These are phyloP conservation scores for Coelopa frigida DNA, from an alignment of 1,140 invertebrate species.

Conservation along the genomic window DNA sequence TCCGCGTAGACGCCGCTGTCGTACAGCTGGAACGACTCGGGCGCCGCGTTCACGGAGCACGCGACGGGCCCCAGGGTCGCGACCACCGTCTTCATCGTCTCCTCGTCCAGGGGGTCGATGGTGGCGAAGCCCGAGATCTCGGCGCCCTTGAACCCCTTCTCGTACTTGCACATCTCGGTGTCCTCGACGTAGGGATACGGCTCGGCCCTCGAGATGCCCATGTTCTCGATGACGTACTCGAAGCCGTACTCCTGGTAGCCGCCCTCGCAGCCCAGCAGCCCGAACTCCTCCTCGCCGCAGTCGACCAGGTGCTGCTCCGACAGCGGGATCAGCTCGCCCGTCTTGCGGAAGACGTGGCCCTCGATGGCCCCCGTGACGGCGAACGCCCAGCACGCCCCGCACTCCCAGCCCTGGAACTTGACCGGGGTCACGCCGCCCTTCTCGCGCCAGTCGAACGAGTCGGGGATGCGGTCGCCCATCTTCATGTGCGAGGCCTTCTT, in stretches of 20 bases:
- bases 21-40: slow-evolving; percentile 72
- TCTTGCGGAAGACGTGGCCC: slow-evolving; percentile 66
- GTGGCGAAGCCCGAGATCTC: slow-evolving; percentile 59
- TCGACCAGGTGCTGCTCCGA: slow-evolving; percentile 60
- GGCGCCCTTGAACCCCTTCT: slow-evolving; percentile 52
- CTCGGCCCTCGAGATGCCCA: slow-evolving; percentile 53
- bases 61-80: slow-evolving; percentile 71
- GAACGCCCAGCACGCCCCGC: slow-evolving; percentile 50
- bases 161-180: slow-evolving; percentile 54
- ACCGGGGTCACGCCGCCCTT: slow-evolving; percentile 61
- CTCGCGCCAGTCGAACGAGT: slow-evolving; percentile 57
- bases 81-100: slow-evolving; percentile 63
- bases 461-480: slow-evolving; percentile 26
- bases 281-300: slow-evolving; percentile 51
- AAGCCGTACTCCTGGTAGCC: slow-evolving; percentile 59
- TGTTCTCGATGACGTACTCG: slow-evolving; percentile 52
- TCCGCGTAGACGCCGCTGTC: slow-evolving; percentile 57
- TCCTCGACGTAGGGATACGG: slow-evolving; percentile 49
- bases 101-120: slow-evolving; percentile 57
- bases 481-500: slow-evolving; percentile 10
- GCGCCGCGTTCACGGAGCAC: slow-evolving; percentile 74
- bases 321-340: slow-evolving; percentile 58
- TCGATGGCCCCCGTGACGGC: slow-evolving; percentile 66
- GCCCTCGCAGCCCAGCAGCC: slow-evolving; percentile 62
- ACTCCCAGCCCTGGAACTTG: slow-evolving; percentile 57